These are phyloP conservation scores for Phalanger gymnotis DNA, from an alignment of 2,797 vertebrate species.

Conservation along the genomic window DNA sequence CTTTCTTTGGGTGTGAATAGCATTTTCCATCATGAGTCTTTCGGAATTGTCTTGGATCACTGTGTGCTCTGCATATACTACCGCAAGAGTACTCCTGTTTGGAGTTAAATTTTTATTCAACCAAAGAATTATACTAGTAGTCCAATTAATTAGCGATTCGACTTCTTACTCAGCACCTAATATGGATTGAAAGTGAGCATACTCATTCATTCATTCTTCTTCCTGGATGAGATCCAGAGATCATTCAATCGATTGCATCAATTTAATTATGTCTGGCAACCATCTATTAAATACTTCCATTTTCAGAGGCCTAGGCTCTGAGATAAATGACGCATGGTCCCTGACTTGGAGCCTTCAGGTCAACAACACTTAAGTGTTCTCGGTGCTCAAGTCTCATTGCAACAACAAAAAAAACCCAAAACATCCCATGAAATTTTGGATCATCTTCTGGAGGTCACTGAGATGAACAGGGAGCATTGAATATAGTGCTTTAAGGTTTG, in stretches of 20 bases:
- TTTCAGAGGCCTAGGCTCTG: background rate
- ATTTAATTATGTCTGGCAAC: background rate
- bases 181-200: background rate
- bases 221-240: background rate
- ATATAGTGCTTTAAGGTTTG: background rate
- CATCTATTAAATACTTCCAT: background rate
- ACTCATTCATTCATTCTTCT: background rate
- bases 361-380: background rate
- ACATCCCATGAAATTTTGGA: background rate
- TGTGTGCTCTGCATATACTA: background rate
- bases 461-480: background rate
- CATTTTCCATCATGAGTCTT: background rate
- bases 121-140: background rate
- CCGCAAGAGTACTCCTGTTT: background rate
- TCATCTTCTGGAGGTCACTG: background rate
- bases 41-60: background rate
- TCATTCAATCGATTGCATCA: background rate
- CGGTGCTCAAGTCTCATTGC: background rate
- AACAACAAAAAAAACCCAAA: background rate
- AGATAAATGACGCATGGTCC: background rate
- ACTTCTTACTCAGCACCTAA: background rate
- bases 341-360: background rate
- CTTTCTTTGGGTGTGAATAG: background rate
- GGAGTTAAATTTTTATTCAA: background rate
- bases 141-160: background rate